Evolutionary conservation across 1,140 invertebrate species (phyloP).

Genomic region (Anthonomus grandis): DNA sequence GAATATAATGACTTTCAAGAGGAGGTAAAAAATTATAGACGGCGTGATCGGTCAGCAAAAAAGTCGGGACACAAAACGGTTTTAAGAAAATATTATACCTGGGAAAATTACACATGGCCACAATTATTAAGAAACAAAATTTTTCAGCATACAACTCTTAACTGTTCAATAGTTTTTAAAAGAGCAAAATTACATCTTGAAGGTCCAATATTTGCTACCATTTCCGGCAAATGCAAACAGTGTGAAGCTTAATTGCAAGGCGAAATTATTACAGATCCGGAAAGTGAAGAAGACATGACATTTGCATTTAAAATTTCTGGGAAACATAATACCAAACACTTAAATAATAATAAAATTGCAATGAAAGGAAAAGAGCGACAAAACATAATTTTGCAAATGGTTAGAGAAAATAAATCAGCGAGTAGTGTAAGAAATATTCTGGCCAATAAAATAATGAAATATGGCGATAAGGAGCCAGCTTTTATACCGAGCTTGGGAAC

Average conservation of each 20-base stretch:
- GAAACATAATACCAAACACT: not conserved
- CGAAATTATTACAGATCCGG: not conserved
- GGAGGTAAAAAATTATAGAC: not conserved
- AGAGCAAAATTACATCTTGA: not conserved
- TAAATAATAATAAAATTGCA: slow-evolving; percentile 2
- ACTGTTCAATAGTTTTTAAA: not conserved
- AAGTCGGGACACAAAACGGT: not conserved
- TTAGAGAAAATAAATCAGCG: not conserved
- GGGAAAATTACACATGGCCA: not conserved
- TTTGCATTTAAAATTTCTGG: not conserved
- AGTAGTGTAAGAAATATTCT: not conserved
- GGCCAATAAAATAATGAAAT: not conserved
- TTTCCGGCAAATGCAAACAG: not conserved
- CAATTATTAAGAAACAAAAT: not conserved
- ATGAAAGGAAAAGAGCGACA: no score
- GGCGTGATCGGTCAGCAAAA: not conserved
- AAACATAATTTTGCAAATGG: no score
- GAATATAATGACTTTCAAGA: not conserved
- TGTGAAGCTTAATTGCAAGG: not conserved
- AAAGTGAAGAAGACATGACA: not conserved
- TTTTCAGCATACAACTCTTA: not conserved
- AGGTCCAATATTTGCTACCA: not conserved
- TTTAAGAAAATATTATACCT: not conserved
- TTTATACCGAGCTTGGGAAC: not conserved
- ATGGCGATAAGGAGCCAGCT: not conserved